Evolutionary conservation across 2,113 vertebrate species (phyloP).

Genomic region (Gymnorhina tibicen): DNA sequence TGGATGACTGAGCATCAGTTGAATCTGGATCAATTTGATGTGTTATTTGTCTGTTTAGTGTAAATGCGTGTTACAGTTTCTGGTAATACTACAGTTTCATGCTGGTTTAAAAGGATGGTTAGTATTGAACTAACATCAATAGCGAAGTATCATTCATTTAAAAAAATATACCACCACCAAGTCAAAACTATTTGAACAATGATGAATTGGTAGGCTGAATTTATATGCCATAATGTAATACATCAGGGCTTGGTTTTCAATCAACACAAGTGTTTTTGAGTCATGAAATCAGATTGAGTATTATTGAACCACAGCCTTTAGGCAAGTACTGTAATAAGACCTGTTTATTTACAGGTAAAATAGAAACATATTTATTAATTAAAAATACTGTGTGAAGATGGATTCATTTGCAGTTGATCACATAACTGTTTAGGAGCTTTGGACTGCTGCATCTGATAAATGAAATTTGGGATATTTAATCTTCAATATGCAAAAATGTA

Average conservation of each 20-base stretch:
- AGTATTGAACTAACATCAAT: background rate
- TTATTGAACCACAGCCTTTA: background rate
- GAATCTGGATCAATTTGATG: background rate
- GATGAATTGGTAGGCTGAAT: background rate
- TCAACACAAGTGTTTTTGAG: background rate
- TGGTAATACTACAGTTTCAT: background rate
- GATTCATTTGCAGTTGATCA: background rate
- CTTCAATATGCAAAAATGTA: background rate
- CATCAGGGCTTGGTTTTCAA: background rate
- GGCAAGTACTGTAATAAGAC: background rate
- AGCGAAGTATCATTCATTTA: background rate
- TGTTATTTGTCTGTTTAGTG: background rate
- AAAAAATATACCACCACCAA: background rate
- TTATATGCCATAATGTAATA: background rate
- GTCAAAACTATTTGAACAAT: background rate
- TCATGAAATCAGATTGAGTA: background rate
- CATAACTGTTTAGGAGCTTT: background rate
- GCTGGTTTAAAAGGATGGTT: background rate
- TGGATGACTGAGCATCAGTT: background rate
- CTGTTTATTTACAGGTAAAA: background rate
- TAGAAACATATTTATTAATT: background rate
- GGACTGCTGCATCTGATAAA: background rate
- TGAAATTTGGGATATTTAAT: background rate
- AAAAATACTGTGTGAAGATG: background rate
- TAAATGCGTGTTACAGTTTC: background rate